These are phyloP conservation scores for Vanessa cardui DNA, from an alignment of 2,888 invertebrate genomes.

Conservation along the genomic window DNA sequence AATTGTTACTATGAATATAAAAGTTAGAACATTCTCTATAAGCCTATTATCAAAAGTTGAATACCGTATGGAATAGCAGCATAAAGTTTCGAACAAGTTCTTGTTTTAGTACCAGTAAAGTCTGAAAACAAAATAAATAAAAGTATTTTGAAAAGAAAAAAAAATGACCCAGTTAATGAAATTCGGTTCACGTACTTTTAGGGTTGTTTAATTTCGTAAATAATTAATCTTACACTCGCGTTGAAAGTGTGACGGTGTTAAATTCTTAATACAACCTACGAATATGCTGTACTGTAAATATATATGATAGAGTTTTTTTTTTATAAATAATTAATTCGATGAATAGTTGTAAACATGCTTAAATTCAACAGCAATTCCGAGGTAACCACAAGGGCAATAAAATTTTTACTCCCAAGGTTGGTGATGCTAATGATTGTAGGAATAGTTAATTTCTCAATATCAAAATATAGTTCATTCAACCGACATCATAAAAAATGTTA, in stretches of 20 bases:
- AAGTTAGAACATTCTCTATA: too few relatives aligned
- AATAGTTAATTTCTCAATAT: too few relatives aligned
- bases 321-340: too few relatives aligned
- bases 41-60: background rate
- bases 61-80: background rate
- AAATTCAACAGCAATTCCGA: too few relatives aligned
- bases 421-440: too few relatives aligned
- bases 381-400: too few relatives aligned
- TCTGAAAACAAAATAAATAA: conserved; percentile 12
- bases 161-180: conserved; percentile 21
- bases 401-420: too few relatives aligned
- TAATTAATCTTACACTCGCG: conserved; percentile 52
- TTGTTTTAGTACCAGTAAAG: background rate
- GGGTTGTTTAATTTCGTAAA: conserved; percentile 58
- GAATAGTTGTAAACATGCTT: too few relatives aligned
- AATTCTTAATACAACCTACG: conserved; percentile 51
- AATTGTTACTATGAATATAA: too few relatives aligned
- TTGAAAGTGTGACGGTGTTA: conserved; percentile 52
- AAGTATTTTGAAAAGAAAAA: conserved; percentile 23
- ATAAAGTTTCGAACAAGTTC: background rate
- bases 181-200: conserved; percentile 26
- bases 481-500: too few relatives aligned
- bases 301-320: too few relatives aligned
- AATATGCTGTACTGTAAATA: background rate
- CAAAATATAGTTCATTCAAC: too few relatives aligned